These are phyloP conservation scores for Sympetrum striolatum DNA, from an alignment of 2,888 invertebrate genomes.

Conservation along the genomic window DNA sequence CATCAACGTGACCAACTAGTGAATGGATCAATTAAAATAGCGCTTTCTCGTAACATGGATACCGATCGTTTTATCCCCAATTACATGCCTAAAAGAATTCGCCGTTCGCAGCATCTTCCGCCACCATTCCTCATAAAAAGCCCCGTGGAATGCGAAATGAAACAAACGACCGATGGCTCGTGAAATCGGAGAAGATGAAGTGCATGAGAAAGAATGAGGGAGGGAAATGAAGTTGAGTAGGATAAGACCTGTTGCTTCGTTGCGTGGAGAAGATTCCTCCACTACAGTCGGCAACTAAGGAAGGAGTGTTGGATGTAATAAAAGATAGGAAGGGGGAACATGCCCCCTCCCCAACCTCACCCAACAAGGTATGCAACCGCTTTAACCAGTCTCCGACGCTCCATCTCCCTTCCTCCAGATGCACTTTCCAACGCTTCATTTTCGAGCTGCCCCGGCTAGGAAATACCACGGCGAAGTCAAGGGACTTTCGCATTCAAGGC, in stretches of 20 bases:
- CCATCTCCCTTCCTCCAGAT: neutral
- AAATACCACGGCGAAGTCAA: too few relatives aligned
- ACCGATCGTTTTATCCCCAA: too few relatives aligned
- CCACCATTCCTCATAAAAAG: too few relatives aligned
- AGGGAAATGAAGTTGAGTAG: neutral
- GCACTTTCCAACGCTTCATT: neutral
- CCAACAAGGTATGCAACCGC: slow-evolving; percentile 2
- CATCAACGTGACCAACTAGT: too few relatives aligned
- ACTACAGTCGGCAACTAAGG: slow-evolving; percentile 1
- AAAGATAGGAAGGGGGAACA: neutral
- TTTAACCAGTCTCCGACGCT: neutral
- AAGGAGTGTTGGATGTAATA: neutral
- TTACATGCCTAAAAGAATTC: too few relatives aligned
- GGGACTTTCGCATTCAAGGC: too few relatives aligned
- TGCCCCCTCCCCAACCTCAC: neutral
- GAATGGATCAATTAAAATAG: too few relatives aligned
- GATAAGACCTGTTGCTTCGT: slow-evolving; percentile 42
- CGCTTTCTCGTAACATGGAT: too few relatives aligned
- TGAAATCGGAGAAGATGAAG: neutral
- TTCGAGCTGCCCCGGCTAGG: too few relatives aligned
- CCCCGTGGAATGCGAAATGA: neutral
- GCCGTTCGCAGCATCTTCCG: too few relatives aligned
- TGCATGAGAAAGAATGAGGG: slow-evolving; percentile 10
- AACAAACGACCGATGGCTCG: neutral
- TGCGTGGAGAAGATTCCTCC: slow-evolving; percentile 31